Evolutionary conservation across 2,113 vertebrate genomes (phyloP).

Genomic region (Callospermophilus lateralis): DNA sequence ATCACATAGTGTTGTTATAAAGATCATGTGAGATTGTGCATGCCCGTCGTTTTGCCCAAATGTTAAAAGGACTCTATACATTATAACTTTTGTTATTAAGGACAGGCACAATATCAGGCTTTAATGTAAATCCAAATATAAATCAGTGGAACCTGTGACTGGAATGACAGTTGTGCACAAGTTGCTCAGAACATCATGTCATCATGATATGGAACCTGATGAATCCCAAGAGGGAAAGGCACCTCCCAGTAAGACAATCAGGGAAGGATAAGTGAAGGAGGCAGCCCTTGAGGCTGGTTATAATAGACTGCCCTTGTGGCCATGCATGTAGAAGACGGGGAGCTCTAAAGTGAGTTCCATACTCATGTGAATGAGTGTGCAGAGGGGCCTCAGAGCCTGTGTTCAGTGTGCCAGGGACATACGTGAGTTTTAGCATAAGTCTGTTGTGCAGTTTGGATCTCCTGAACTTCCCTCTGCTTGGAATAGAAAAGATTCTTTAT

Average conservation of each 20-base stretch:
- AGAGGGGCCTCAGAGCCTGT: rapidly evolving
- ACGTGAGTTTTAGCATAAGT: not conserved
- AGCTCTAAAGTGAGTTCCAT: rapidly evolving
- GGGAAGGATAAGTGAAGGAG: not conserved
- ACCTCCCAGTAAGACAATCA: not conserved
- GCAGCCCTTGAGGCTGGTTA: not conserved
- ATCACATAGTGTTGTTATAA: not conserved
- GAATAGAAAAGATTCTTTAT: no score
- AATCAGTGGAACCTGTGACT: not conserved
- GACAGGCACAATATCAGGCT: not conserved
- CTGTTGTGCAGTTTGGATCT: not conserved
- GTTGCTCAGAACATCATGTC: no score
- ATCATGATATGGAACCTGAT: not conserved
- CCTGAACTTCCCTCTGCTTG: not conserved
- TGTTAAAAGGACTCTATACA: not conserved
- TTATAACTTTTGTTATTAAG: not conserved
- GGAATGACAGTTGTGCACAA: no score
- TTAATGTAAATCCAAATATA: not conserved
- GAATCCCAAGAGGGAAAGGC: not conserved
- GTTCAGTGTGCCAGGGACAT: rapidly evolving
- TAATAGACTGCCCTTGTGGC: not conserved
- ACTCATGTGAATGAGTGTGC: rapidly evolving
- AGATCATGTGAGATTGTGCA: not conserved
- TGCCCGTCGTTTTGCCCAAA: not conserved
- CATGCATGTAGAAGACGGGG: not conserved